These are phyloP conservation scores for Herminia tarsipennalis DNA, from an alignment of 2,888 invertebrate genomes.

Conservation along the genomic window DNA sequence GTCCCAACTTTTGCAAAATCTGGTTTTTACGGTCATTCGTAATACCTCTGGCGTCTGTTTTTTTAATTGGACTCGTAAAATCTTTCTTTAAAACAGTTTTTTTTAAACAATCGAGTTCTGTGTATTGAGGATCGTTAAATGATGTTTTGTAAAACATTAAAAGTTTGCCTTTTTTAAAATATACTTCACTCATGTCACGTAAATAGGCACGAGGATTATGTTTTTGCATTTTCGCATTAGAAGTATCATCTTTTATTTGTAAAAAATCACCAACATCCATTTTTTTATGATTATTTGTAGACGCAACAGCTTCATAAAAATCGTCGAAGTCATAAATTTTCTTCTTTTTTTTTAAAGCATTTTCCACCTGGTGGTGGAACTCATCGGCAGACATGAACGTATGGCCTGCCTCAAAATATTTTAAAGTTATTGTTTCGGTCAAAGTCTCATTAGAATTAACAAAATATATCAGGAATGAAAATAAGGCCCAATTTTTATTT, in stretches of 20 bases:
- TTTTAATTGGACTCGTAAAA: constrained; percentile 6
- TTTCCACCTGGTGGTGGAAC: neutral
- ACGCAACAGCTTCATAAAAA: constrained; percentile 4
- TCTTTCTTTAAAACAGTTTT: constrained; percentile 3
- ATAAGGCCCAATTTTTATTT: constrained; percentile 8
- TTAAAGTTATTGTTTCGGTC: constrained; percentile 1
- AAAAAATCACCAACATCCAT: constrained; percentile 7
- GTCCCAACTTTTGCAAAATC: constrained; percentile 6
- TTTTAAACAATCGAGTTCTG: constrained; percentile 6
- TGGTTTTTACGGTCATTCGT: constrained; percentile 8
- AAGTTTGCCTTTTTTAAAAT: constrained; percentile 8
- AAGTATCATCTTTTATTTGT: constrained; percentile 8
- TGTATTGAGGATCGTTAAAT: constrained; percentile 5
- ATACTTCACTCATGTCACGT: constrained; percentile 6
- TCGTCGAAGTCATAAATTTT: neutral
- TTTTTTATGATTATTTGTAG: constrained; percentile 9
- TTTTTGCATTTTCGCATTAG: constrained; percentile 7
- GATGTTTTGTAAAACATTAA: constrained; percentile 10
- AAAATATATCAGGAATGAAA: constrained; percentile 4
- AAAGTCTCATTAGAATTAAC: constrained; percentile 4
- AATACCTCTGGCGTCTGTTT: constrained; percentile 7
- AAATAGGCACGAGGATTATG: constrained; percentile 3
- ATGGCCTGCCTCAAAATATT: constrained; percentile 3
- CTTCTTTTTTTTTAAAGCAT: constrained; percentile 1
- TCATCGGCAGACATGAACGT: constrained; percentile 2